Evolutionary conservation across 2,797 vertebrate genomes (phyloP).

Genomic region (Lepus oiostolus): DNA sequence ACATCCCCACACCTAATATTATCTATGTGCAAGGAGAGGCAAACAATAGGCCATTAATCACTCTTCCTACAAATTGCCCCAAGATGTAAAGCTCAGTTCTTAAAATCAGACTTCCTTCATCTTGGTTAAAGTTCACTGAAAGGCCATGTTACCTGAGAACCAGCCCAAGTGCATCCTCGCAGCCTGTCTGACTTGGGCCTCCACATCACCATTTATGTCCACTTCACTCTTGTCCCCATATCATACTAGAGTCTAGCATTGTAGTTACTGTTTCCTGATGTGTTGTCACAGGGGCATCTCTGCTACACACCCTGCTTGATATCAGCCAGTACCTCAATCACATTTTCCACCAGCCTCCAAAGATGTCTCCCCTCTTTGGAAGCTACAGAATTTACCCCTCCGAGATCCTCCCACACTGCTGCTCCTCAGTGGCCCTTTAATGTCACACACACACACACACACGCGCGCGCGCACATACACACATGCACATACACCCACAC

Average conservation of each 20-base stretch:
- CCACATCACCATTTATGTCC: too few relatives aligned
- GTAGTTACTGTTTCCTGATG: not conserved
- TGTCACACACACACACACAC: not conserved
- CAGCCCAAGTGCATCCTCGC: too few relatives aligned
- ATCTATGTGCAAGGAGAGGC: too few relatives aligned
- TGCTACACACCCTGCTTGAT: not conserved
- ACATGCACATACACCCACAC: not conserved
- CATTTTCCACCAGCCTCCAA: not conserved
- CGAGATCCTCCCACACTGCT: not conserved
- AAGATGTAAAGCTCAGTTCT: too few relatives aligned
- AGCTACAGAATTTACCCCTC: not conserved
- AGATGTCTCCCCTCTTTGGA: not conserved
- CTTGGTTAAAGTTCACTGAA: too few relatives aligned
- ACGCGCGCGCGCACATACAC: not conserved
- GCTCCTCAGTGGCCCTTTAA: not conserved
- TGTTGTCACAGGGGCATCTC: not conserved
- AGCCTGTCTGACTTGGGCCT: too few relatives aligned
- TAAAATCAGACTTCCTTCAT: too few relatives aligned
- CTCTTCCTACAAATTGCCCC: too few relatives aligned
- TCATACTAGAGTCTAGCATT: not conserved
- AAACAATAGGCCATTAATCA: too few relatives aligned
- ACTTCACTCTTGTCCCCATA: not conserved
- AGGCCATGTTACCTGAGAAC: too few relatives aligned
- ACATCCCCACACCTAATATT: too few relatives aligned
- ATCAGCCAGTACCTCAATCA: not conserved